These are phyloP conservation scores for Amphiura filiformis DNA, from an alignment of 35 echinoderm and acorn worm genomes.

Conservation along the genomic window DNA sequence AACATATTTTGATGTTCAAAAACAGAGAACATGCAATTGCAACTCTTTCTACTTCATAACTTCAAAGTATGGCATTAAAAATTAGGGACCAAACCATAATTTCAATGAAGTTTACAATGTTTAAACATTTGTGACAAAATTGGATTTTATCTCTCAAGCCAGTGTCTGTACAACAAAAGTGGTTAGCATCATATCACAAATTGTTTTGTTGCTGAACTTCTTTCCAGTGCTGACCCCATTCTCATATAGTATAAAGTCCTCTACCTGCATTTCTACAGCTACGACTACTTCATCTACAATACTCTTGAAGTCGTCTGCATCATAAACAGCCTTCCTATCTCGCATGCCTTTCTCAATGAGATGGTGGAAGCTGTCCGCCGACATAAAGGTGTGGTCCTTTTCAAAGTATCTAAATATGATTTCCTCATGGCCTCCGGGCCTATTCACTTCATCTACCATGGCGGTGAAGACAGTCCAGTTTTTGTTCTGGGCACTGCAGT, in stretches of 20 bases:
- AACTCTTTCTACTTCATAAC: no score
- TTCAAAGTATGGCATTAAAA: no score
- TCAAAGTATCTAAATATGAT: conserved; percentile 25
- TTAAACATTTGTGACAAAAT: no score
- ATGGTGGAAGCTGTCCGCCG: conserved; percentile 17
- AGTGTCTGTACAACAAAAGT: no score
- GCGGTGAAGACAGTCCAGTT: conserved; percentile 29
- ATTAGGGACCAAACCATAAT: no score
- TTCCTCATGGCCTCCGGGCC: background rate
- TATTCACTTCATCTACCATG: conserved; percentile 7
- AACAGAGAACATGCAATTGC: no score
- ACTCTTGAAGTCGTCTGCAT: background rate
- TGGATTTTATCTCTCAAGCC: no score
- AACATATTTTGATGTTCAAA: no score
- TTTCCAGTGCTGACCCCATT: background rate
- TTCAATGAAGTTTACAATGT: no score
- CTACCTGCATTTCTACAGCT: background rate
- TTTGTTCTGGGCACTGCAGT: conserved; percentile 34
- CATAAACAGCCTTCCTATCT: conserved; percentile 14
- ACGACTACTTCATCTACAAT: no score
- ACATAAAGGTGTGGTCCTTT: conserved; percentile 32
- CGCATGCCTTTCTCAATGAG: conserved; percentile 35
- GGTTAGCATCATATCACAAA: no score
- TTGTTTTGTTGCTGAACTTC: no score
- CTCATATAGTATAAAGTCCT: background rate